Evolutionary conservation across 1,140 invertebrate species (phyloP).

Genomic region (Aradophagus sp.): DNA sequence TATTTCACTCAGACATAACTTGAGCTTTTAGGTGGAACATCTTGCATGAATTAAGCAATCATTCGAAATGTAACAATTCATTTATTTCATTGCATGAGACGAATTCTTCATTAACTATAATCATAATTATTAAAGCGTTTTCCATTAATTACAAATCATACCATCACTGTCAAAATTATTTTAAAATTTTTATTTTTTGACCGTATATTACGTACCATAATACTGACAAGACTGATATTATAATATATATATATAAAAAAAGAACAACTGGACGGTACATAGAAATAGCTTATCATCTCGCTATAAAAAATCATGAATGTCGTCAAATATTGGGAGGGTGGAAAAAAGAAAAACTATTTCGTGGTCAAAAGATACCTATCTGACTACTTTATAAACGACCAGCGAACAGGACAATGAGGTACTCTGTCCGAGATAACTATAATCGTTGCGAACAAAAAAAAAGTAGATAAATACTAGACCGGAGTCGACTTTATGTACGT

Average conservation of each 20-base stretch:
- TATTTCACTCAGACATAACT: conserved; percentile 7
- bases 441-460: conserved; percentile 37
- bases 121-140: too few relatives aligned
- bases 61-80: too few relatives aligned
- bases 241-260: too few relatives aligned
- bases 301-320: conserved; percentile 59
- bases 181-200: not conserved
- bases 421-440: conserved; percentile 46
- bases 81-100: too few relatives aligned
- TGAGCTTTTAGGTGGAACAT: conserved; percentile 1
- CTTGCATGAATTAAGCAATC: not conserved
- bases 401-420: conserved; percentile 50
- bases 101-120: too few relatives aligned
- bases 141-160: too few relatives aligned
- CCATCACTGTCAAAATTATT: too few relatives aligned
- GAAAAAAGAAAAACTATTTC: conserved; percentile 50
- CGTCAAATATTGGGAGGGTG: conserved; percentile 22
- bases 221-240: conserved; percentile 33
- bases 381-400: conserved; percentile 59
- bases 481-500: conserved; percentile 27
- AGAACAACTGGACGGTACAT: conserved; percentile 25
- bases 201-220: not conserved
- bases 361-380: conserved; percentile 56
- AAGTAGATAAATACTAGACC: conserved; percentile 51
- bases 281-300: conserved; percentile 46